These are phyloP conservation scores for Dicerorhinus sumatrensis DNA, from an alignment of 2,113 vertebrate species.

Conservation along the genomic window DNA sequence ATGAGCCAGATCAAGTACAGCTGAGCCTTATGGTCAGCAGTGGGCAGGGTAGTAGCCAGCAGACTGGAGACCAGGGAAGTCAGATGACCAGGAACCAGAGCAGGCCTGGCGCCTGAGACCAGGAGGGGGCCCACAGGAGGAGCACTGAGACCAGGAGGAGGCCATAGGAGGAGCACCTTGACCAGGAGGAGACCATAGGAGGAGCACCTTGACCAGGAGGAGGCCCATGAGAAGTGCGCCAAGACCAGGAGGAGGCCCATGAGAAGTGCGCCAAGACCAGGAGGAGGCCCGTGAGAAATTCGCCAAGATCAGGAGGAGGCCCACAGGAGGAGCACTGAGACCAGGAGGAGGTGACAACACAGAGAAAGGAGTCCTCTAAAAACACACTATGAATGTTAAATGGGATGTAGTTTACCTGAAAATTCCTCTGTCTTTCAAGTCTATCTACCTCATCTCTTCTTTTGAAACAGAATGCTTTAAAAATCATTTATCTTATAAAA, in stretches of 20 bases:
- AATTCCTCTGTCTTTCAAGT: background rate
- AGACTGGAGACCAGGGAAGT: background rate
- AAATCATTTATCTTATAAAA: background rate
- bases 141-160: background rate
- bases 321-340: background rate
- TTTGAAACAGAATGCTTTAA: conserved; percentile 15
- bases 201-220: no score
- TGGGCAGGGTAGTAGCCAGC: background rate
- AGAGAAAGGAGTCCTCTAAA: background rate
- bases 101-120: background rate
- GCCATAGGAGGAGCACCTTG: no score
- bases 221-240: no score
- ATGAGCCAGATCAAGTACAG: background rate
- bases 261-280: no score
- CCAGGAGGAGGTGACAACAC: no score
- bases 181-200: no score
- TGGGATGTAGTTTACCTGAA: background rate
- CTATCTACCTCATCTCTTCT: background rate
- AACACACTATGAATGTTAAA: background rate
- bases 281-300: no score
- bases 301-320: background rate
- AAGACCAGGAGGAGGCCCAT: no score
- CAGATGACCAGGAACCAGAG: background rate
- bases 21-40: background rate
- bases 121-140: background rate